Evolutionary conservation across 2,888 invertebrate species (phyloP).

Genomic region (Cephalotes varians): DNA sequence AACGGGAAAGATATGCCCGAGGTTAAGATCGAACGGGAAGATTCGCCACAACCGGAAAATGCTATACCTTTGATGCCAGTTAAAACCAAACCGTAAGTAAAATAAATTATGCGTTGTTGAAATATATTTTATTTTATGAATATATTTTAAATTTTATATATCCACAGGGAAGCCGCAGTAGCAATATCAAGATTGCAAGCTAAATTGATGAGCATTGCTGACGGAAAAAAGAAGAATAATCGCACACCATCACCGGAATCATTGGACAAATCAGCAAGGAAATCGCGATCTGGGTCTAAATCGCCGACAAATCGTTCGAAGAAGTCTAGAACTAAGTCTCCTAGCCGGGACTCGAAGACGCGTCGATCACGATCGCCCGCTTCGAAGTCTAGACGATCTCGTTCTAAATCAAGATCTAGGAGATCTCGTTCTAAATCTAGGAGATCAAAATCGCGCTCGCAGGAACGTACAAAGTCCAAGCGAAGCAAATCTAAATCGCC

Average conservation of each 20-base stretch:
- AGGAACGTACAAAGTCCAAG: slow-evolving; percentile 79
- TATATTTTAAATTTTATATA: slow-evolving; percentile 11
- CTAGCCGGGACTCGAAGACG: slow-evolving; percentile 78
- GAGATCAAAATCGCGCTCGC: slow-evolving; percentile 81
- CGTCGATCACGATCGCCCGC: slow-evolving; percentile 77
- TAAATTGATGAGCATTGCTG: slow-evolving; percentile 88
- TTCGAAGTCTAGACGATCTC: slow-evolving; percentile 72
- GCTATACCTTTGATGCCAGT: slow-evolving; percentile 83
- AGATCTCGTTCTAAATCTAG: slow-evolving; percentile 77
- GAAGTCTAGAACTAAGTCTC: slow-evolving; percentile 83
- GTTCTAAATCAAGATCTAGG: slow-evolving; percentile 78
- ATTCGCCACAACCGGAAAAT: slow-evolving; percentile 83
- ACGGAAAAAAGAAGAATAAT: slow-evolving; percentile 85
- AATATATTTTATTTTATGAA: slow-evolving; percentile 1
- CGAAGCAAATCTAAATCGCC: slow-evolving; percentile 80
- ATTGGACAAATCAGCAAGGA: slow-evolving; percentile 74
- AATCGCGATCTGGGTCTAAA: slow-evolving; percentile 80
- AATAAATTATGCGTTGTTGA: not conserved
- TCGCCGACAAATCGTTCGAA: slow-evolving; percentile 80
- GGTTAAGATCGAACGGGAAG: slow-evolving; percentile 81
- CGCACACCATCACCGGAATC: slow-evolving; percentile 82
- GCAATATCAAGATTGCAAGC: slow-evolving; percentile 88
- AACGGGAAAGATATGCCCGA: slow-evolving; percentile 81
- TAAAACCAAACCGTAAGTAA: slow-evolving; percentile 84
- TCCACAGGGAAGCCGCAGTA: slow-evolving; percentile 85